Base-by-base conservation (phyloP, 64 coral and sea anemone genomes). In the Anthopleura sola region DNA sequence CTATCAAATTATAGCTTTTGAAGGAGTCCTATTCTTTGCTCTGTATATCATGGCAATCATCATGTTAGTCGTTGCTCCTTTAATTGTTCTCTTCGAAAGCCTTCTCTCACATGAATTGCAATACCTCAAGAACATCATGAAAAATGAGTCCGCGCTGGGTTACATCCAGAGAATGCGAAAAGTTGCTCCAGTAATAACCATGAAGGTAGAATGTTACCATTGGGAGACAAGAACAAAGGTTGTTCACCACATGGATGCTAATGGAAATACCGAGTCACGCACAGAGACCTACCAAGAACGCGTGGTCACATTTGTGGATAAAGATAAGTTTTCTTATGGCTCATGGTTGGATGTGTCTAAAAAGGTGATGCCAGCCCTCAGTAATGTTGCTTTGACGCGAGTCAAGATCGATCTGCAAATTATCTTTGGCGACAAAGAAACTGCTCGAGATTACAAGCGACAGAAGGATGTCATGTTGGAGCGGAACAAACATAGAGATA, bases 141-240 rank as follows among this genome's bases (percentile, higher is more conserved):
- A 87, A 50, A 90, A 97, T 24, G 90, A 97, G 28, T 90, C 94
- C 12, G 94, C 94, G 29, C 90, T 87, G 94, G 83, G 82, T 55
- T 97, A 97, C 37, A 71, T 97, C 26, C 83, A 88, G 29, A 80
- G 87, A 20, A 92, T 97, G 94, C 94, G 90, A 2, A 9, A 84
- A 12, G 90, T 96, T 13, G 68, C 80, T 48, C 94, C 94, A 3
- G 78, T 49, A 36, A 92, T 92, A 15, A 36, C 29, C 13, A 96
- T 92, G 90, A 78, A 75, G 0, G 94, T 92, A 11, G 94, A 97
- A 40, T 97, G 94, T 20, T 96, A 92, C 56, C 94, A 96, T 58
- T 92, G 34, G 39, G 94, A 96, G 68, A 92, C 87, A 0, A 55
- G 94, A 0, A 89, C 83, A 1, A 51, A 90, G 39, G 80, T 87